Conservation (phyloP, 2,113 vertebrate genomes). For the Mesembrinibis cayennensis region DNA sequence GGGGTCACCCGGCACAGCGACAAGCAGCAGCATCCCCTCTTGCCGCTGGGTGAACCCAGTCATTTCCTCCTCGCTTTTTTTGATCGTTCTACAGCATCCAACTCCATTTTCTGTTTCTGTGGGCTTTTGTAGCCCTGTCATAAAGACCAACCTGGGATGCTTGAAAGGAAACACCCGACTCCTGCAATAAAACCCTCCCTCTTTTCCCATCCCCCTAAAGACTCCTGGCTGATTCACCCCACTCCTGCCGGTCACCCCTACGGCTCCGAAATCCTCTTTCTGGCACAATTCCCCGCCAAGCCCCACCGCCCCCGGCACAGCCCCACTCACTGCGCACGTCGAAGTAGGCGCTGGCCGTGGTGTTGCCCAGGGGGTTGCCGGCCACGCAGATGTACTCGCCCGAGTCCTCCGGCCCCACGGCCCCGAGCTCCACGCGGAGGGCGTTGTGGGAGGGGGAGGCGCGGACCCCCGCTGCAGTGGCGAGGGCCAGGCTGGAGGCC, state of each 20-base stretch:
- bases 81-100: neutral
- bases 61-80: fast-evolving
- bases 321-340: constrained; percentile 49
- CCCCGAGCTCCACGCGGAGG: constrained; percentile 55
- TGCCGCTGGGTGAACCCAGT: fast-evolving
- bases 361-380: constrained; percentile 60
- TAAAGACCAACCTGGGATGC: fast-evolving
- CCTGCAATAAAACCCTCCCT: neutral
- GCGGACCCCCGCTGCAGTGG: fast-evolving
- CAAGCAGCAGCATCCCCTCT: fast-evolving
- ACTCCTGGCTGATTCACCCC: fast-evolving
- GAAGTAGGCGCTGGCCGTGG: constrained; percentile 41
- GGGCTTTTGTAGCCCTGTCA: neutral
- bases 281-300: neutral
- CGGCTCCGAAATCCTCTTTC: too few species aligned
- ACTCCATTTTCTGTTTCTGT: fast-evolving
- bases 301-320: too few species aligned
- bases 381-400: constrained; percentile 68
- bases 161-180: neutral
- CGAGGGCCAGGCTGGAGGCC: constrained; percentile 28
- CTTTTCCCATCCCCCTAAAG: neutral
- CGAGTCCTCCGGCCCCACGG: neutral
- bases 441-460: constrained; percentile 42
- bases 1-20: neutral
- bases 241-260: fast-evolving